These are phyloP conservation scores for Apotomis capreana DNA, from an alignment of 2,888 invertebrate genomes.

Conservation along the genomic window DNA sequence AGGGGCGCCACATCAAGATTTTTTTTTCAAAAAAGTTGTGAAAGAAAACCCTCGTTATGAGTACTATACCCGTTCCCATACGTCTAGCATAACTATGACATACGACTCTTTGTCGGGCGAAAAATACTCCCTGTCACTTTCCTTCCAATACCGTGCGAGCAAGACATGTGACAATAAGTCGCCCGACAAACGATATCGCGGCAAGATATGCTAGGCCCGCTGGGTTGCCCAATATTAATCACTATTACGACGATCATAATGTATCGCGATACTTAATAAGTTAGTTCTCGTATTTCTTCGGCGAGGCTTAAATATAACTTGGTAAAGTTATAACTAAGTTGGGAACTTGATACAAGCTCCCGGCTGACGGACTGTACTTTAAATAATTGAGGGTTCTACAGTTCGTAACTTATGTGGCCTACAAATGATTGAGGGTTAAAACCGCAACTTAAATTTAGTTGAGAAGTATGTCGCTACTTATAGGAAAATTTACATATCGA, in stretches of 20 bases:
- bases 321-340: constrained; percentile 19
- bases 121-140: too few species aligned
- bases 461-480: too few species aligned
- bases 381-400: constrained; percentile 8
- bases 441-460: not conserved
- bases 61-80: too few species aligned
- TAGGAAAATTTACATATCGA: too few species aligned
- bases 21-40: too few species aligned
- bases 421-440: not conserved
- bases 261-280: constrained; percentile 18
- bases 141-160: too few species aligned
- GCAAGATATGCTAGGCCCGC: not conserved
- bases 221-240: constrained; percentile 6
- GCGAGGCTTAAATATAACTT: constrained; percentile 18
- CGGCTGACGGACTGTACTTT: constrained; percentile 3
- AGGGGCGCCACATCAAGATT: too few species aligned
- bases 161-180: too few species aligned
- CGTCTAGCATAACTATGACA: too few species aligned
- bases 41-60: too few species aligned
- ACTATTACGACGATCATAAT: not conserved
- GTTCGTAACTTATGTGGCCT: not conserved
- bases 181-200: too few species aligned
- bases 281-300: constrained; percentile 15
- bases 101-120: too few species aligned
- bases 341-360: constrained; percentile 20